A percentile compares a stretch with the other conserved stretches of the same genome.
Evolutionary conservation across 2,888 invertebrate species (phyloP).

Genomic region (Melipona bicolor): DNA sequence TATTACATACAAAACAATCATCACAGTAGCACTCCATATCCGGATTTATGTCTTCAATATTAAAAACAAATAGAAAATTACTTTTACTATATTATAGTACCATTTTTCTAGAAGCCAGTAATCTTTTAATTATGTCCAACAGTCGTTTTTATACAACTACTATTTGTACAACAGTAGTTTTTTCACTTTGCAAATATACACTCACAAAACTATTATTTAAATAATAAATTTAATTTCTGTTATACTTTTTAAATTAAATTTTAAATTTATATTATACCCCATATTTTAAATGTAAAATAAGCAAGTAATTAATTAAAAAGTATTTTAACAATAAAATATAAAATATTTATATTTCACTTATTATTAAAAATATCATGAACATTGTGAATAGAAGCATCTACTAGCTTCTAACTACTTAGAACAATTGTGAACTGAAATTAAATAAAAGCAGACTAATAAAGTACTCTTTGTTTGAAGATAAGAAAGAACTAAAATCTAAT

Average conservation of each 20-base stretch:
- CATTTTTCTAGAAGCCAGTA: conserved; percentile 92
- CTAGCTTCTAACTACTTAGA: conserved; percentile 67
- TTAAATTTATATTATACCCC: not conserved
- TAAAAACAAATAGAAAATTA: conserved; percentile 53
- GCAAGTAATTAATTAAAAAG: not conserved
- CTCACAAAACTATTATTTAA: conserved; percentile 5
- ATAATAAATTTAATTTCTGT: not conserved
- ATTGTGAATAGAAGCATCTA: conserved; percentile 37
- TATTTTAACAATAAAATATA: not conserved
- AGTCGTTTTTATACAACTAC: conserved; percentile 72
- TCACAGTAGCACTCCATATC: conserved; percentile 90
- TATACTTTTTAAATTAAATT: not conserved
- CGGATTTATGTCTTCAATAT: conserved; percentile 84
- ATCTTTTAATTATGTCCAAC: conserved; percentile 90
- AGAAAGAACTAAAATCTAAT: conserved; percentile 10
- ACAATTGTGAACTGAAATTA: conserved; percentile 11
- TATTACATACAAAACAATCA: conserved; percentile 88
- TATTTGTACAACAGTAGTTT: conserved; percentile 86
- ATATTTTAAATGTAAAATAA: not conserved
- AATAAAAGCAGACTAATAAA: conserved; percentile 21
- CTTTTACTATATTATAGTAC: conserved; percentile 83
- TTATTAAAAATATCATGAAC: not conserved
- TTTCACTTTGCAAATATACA: conserved; percentile 1
- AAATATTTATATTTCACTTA: not conserved
- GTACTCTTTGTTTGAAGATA: conserved; percentile 36